Evolutionary conservation across 2,113 vertebrate genomes (phyloP).

Genomic region (Poeciliopsis occidentalis): DNA sequence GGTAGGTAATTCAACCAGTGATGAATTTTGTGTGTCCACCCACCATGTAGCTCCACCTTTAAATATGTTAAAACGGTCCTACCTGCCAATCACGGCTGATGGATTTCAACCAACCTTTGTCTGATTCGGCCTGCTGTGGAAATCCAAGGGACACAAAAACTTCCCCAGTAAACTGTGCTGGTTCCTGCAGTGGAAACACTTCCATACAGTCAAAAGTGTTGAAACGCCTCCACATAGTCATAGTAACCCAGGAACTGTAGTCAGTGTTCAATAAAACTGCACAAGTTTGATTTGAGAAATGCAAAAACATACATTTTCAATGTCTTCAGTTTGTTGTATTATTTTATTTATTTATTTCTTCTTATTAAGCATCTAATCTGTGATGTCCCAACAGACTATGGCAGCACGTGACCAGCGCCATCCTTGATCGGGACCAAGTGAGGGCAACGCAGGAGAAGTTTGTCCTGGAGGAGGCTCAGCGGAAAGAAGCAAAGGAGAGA

Average conservation of each 20-base stretch:
- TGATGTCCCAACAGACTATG: constrained; percentile 83
- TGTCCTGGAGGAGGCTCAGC: constrained; percentile 90
- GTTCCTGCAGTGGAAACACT: no score
- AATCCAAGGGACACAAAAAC: no score
- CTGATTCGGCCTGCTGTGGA: no score
- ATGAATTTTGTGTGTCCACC: no score
- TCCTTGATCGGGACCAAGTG: constrained; percentile 88
- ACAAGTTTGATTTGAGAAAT: not conserved
- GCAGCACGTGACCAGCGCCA: constrained; percentile 92
- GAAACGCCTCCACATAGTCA: no score
- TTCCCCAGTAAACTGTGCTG: no score
- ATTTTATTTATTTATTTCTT: not conserved
- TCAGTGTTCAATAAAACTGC: not conserved
- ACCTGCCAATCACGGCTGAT: no score
- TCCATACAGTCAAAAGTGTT: not conserved
- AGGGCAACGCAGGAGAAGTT: constrained; percentile 92
- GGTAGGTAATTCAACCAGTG: no score
- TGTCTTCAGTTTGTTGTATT: not conserved
- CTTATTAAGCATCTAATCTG: not conserved
- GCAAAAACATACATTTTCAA: not conserved
- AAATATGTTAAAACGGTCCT: no score
- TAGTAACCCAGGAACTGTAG: not conserved
- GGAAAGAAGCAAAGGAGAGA: constrained; percentile 81
- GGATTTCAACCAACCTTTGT: no score
- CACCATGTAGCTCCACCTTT: no score